These are phyloP conservation scores for Paratrypauchen microcephalus DNA, from an alignment of 2,797 vertebrate species.

Conservation along the genomic window DNA sequence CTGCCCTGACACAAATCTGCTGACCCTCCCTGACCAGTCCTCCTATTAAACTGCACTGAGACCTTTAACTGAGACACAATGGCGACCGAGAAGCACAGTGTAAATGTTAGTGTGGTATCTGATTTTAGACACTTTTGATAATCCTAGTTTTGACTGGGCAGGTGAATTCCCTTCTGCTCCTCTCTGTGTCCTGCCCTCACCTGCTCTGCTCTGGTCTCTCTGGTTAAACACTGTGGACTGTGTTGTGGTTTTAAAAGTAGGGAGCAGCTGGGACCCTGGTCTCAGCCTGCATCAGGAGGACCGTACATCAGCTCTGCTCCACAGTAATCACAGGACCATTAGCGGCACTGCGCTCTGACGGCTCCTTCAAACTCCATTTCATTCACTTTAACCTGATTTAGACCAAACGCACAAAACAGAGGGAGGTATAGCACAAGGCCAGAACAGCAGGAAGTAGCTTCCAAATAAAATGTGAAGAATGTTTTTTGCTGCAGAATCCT, in stretches of 20 bases:
- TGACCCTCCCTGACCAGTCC: too few species aligned
- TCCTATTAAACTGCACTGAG: too few species aligned
- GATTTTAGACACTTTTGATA: too few species aligned
- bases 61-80: too few species aligned
- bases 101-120: too few species aligned
- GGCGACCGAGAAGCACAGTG: too few species aligned
- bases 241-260: not conserved
- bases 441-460: not conserved
- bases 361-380: conserved; percentile 3
- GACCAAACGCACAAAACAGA: not conserved
- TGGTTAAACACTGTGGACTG: not conserved
- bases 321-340: conserved; percentile 2
- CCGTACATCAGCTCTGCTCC: conserved; percentile 1
- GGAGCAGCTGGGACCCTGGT: not conserved
- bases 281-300: not conserved
- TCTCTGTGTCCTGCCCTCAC: not conserved
- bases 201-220: too few species aligned
- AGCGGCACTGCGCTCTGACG: not conserved
- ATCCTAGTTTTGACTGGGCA: too few species aligned
- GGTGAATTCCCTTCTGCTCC: not conserved
- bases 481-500: too few species aligned
- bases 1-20: too few species aligned
- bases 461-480: too few species aligned
- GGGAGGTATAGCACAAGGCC: not conserved
- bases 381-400: not conserved